Conservation (phyloP, 2,797 vertebrate species). For the Hoplostethus atlanticus region DNA sequence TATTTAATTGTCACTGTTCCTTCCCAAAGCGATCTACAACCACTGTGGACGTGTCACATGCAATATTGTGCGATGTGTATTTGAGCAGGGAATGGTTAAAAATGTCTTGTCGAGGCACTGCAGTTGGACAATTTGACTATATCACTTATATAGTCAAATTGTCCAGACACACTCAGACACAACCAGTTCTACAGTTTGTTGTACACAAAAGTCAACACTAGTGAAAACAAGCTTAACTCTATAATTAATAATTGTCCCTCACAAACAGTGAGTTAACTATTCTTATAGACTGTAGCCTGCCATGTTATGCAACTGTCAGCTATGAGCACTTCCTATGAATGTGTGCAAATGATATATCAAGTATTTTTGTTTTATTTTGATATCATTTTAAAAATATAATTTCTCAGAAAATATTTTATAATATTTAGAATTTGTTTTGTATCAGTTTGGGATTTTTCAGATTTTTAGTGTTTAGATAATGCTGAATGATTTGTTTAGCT, state of each 20-base stretch:
- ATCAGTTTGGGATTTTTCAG: not conserved
- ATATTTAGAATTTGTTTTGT: not conserved
- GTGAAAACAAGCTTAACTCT: not conserved
- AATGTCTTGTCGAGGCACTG: slow-evolving; percentile 57
- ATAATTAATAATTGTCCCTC: not conserved
- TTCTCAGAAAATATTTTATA: not conserved
- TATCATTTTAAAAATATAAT: not conserved
- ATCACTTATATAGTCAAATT: no score
- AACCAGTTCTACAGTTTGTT: not conserved
- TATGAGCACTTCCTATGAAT: not conserved
- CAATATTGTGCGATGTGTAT: slow-evolving; percentile 71
- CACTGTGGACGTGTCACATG: slow-evolving; percentile 68
- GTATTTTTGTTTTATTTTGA: not conserved
- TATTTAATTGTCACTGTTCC: slow-evolving; percentile 70
- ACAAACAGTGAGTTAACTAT: not conserved
- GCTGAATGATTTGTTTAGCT: slow-evolving; percentile 56
- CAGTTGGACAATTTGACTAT: slow-evolving; percentile 67
- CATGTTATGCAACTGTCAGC: not conserved
- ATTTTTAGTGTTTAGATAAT: slow-evolving; percentile 22
- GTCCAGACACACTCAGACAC: not conserved
- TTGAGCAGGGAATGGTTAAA: slow-evolving; percentile 55
- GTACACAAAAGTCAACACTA: not conserved
- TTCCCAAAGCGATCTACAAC: slow-evolving; percentile 61
- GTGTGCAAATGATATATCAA: not conserved
- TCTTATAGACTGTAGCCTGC: not conserved